A percentile compares a stretch with the other conserved stretches of the same genome.
phyloP scores from a whole-genome alignment of 2,113 vertebrate genomes.

The Gasterosteus aculeatus region DNA sequence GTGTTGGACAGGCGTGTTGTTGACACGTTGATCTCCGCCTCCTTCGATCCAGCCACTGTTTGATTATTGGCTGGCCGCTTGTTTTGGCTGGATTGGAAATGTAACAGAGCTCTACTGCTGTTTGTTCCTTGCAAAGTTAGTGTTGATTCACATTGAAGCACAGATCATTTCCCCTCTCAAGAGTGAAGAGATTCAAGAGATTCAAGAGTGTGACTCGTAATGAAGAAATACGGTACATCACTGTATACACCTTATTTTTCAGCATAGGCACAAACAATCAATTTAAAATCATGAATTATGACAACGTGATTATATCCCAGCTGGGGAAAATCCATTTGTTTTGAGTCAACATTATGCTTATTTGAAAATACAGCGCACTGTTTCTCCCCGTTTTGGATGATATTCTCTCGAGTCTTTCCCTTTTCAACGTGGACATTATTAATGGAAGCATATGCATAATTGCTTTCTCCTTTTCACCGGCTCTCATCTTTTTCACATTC shows the following conservation, averaged over 20 bases:
- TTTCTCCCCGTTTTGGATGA: not conserved
- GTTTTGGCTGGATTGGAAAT: constrained; percentile 58
- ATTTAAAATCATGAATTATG: not conserved
- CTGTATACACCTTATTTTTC: not conserved
- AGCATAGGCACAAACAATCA: not conserved
- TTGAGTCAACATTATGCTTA: constrained; percentile 4
- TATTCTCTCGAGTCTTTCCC: constrained; percentile 2
- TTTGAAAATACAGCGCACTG: constrained; percentile 5
- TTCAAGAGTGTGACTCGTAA: not conserved
- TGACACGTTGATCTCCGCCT: constrained; percentile 60
- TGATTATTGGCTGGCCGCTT: constrained; percentile 69
- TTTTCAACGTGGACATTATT: constrained; percentile 9
- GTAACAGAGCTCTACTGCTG: not conserved
- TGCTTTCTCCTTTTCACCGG: constrained; percentile 17
- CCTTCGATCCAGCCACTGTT: constrained; percentile 59
- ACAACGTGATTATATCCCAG: constrained; percentile 3
- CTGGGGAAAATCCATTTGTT: constrained; percentile 1
- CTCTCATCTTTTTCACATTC: constrained; percentile 35
- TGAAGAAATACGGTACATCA: not conserved
- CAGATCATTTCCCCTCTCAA: constrained; percentile 22
- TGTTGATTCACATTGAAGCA: constrained; percentile 8
- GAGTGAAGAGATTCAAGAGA: not conserved
- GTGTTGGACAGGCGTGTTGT: constrained; percentile 43
- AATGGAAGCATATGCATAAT: constrained; percentile 44
- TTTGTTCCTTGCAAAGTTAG: constrained; percentile 34